phyloP scores from a whole-genome alignment of 2,888 invertebrate species.

The Melieria crassipennis region DNA sequence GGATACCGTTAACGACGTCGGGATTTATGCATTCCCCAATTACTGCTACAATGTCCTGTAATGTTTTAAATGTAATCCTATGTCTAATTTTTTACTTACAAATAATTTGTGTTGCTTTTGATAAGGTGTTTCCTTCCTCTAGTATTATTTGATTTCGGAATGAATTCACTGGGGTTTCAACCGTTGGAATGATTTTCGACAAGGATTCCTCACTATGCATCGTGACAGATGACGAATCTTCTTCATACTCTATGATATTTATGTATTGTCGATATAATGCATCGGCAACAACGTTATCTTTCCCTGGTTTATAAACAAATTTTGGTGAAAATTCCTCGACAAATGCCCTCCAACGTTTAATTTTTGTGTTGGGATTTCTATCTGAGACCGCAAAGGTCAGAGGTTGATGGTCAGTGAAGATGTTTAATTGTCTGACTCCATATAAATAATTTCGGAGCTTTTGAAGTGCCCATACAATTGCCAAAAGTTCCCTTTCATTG shows the following conservation, averaged over 20 bases:
- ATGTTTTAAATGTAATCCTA: too few relatives aligned
- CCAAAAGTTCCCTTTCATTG: background rate
- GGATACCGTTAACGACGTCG: background rate
- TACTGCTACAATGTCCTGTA: too few relatives aligned
- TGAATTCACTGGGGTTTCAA: slow-evolving; percentile 43
- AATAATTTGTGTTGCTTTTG: too few relatives aligned
- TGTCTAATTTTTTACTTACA: too few relatives aligned
- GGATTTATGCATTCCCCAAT: background rate
- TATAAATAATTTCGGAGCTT: slow-evolving; percentile 19
- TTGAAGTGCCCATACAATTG: background rate
- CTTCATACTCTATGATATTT: slow-evolving; percentile 22
- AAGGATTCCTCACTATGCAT: slow-evolving; percentile 38
- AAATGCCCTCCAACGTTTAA: slow-evolving; percentile 29
- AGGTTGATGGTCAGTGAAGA: slow-evolving; percentile 6
- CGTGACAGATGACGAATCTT: slow-evolving; percentile 21
- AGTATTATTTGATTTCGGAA: slow-evolving; percentile 43
- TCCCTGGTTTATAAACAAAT: slow-evolving; percentile 26
- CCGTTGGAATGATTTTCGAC: slow-evolving; percentile 38
- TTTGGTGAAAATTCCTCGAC: slow-evolving; percentile 22
- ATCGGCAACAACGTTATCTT: slow-evolving; percentile 28
- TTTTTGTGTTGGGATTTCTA: slow-evolving; percentile 27
- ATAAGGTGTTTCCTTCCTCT: too few relatives aligned
- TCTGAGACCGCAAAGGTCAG: slow-evolving; percentile 29
- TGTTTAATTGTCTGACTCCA: too few relatives aligned
- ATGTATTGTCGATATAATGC: slow-evolving; percentile 22